These are phyloP conservation scores for Parambassis ranga DNA, from an alignment of 2,797 vertebrate genomes.

Conservation along the genomic window DNA sequence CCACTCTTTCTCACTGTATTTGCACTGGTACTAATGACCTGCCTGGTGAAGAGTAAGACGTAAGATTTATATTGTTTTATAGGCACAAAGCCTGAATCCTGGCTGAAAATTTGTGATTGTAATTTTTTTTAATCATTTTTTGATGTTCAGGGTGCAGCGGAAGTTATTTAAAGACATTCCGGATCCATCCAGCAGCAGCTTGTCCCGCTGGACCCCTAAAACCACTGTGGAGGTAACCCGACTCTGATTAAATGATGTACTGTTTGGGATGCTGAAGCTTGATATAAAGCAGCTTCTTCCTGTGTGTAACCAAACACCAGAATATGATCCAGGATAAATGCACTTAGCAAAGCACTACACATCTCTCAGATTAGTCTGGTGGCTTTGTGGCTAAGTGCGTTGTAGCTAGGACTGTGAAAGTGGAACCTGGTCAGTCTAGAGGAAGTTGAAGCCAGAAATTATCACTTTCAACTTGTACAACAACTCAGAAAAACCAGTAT, in stretches of 20 bases:
- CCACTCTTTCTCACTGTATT: conserved; percentile 24
- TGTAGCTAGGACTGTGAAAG: no score
- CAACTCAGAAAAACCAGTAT: no score
- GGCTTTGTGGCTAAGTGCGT: no score
- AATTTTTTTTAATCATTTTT: not conserved
- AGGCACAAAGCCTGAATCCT: conserved; percentile 3
- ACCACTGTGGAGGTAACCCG: conserved; percentile 48
- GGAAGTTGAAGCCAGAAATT: no score
- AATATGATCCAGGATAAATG: no score
- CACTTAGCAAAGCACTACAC: no score
- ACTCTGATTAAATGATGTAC: no score
- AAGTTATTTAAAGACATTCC: conserved; percentile 56
- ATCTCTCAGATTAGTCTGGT: no score
- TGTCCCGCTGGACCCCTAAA: conserved; percentile 63
- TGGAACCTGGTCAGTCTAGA: no score
- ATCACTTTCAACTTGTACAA: no score
- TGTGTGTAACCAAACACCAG: no score
- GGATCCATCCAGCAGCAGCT: conserved; percentile 66
- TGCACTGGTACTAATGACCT: conserved; percentile 37
- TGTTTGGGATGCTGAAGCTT: not conserved
- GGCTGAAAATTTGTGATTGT: not conserved
- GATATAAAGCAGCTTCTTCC: not conserved
- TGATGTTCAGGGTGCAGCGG: conserved; percentile 50
- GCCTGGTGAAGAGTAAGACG: conserved; percentile 28
- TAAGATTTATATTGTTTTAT: conserved; percentile 5